Evolutionary conservation across 1,140 invertebrate genomes (phyloP).

Genomic region (Phymorhynchus buccinoides): DNA sequence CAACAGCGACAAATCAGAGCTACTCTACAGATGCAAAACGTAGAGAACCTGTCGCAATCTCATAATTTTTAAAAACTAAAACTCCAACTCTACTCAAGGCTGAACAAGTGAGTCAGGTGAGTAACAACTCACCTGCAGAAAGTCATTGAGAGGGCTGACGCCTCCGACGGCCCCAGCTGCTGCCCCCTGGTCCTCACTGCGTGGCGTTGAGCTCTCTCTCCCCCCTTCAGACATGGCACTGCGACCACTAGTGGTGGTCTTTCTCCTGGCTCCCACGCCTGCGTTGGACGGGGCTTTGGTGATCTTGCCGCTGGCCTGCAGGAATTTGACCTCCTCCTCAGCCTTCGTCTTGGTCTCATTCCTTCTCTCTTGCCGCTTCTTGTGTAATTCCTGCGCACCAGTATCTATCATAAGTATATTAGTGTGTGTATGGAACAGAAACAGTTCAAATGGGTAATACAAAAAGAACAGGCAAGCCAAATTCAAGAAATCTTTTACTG

Average conservation of each 20-base stretch:
- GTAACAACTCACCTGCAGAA: conserved; percentile 8
- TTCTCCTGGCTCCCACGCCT: conserved; percentile 55
- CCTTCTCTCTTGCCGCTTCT: conserved; percentile 67
- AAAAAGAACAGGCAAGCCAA: too few species aligned
- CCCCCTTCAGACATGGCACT: background rate
- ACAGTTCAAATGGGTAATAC: too few species aligned
- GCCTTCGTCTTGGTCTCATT: conserved; percentile 67
- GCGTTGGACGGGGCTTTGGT: conserved; percentile 57
- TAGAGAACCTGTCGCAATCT: too few species aligned
- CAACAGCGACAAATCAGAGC: too few species aligned
- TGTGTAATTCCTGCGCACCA: conserved; percentile 68
- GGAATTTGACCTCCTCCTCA: conserved; percentile 65
- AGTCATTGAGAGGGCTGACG: conserved; percentile 21
- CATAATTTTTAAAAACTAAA: too few species aligned
- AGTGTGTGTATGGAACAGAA: too few species aligned
- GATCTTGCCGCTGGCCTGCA: conserved; percentile 69
- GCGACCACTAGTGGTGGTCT: background rate
- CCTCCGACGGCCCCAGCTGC: background rate
- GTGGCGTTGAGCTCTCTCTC: background rate
- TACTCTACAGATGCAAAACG: too few species aligned
- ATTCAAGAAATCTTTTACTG: too few species aligned
- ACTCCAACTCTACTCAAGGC: too few species aligned
- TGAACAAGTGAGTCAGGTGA: background rate
- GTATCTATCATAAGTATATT: background rate
- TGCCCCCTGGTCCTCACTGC: background rate